Evolutionary conservation across 2,113 vertebrate genomes (phyloP).

Genomic region (Paralichthys olivaceus): DNA sequence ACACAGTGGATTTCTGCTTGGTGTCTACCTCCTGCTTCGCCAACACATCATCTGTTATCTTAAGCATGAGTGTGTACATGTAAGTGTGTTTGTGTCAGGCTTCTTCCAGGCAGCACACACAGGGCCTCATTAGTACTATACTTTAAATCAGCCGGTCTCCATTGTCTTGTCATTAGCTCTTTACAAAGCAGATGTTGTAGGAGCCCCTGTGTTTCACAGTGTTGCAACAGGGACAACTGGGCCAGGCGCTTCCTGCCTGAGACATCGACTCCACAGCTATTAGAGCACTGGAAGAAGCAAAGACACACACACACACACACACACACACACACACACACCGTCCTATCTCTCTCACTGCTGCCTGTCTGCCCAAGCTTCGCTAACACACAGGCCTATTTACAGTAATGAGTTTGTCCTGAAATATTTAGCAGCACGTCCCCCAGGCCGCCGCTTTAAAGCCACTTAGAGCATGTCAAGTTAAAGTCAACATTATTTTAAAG

Average conservation of each 20-base stretch:
- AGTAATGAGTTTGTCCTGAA: conserved; percentile 81
- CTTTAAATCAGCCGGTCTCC: conserved; percentile 77
- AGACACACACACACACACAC: conserved; percentile 23
- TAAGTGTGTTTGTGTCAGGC: conserved; percentile 51
- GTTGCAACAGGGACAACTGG: conserved; percentile 74
- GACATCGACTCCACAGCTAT: conserved; percentile 60
- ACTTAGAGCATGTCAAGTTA: conserved; percentile 79
- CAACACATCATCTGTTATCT: conserved; percentile 59
- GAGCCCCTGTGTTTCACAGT: conserved; percentile 76
- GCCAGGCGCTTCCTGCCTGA: conserved; percentile 59
- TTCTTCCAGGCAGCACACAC: conserved; percentile 71
- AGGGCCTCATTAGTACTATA: conserved; percentile 80
- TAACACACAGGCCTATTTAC: conserved; percentile 76
- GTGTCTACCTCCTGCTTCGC: conserved; percentile 58
- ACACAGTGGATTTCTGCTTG: conserved; percentile 45
- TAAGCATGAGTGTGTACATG: conserved; percentile 53
- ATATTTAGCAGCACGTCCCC: conserved; percentile 81
- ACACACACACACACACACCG: conserved; percentile 51
- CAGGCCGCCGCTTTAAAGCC: conserved; percentile 77
- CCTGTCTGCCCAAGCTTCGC: conserved; percentile 71
- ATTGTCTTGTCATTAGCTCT: conserved; percentile 83
- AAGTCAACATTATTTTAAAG: conserved; percentile 80
- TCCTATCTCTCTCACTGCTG: conserved; percentile 64
- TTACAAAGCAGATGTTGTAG: conserved; percentile 83
- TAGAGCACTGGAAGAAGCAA: conserved; percentile 40